These are phyloP conservation scores for Meriones psammophilus DNA, from an alignment of 2,797 vertebrate species.

Conservation along the genomic window DNA sequence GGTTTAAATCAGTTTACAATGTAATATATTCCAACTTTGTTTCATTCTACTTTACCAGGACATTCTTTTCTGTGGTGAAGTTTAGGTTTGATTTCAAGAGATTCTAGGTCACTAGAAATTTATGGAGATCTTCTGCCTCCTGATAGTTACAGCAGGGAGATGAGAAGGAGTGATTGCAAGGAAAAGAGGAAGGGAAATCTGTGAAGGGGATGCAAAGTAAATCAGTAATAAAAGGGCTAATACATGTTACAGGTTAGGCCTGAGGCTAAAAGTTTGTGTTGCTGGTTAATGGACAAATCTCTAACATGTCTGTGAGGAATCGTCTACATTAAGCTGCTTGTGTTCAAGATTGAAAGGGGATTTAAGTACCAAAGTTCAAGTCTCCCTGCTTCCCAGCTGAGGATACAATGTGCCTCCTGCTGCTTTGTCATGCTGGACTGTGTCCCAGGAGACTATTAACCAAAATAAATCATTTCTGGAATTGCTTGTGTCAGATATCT, in stretches of 20 bases:
- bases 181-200: too few relatives aligned
- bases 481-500: background rate
- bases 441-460: background rate
- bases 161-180: too few relatives aligned
- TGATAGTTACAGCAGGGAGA: background rate
- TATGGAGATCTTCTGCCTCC: background rate
- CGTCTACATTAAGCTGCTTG: too few relatives aligned
- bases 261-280: background rate
- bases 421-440: background rate
- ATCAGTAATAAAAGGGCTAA: background rate
- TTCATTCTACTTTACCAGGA: background rate
- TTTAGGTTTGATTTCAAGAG: background rate
- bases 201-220: too few relatives aligned
- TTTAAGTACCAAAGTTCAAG: background rate
- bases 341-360: background rate
- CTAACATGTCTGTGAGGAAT: background rate
- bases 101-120: background rate
- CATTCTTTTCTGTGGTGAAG: background rate
- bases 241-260: background rate
- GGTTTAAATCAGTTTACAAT: background rate
- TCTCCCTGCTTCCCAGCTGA: too few relatives aligned
- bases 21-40: background rate
- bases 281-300: background rate
- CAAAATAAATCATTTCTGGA: background rate
- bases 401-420: background rate